Evolutionary conservation across 2,797 vertebrate genomes (phyloP), one percentile per base, ranked within the genome.

Genomic region (Hydrocynus forskahlii): DNA sequence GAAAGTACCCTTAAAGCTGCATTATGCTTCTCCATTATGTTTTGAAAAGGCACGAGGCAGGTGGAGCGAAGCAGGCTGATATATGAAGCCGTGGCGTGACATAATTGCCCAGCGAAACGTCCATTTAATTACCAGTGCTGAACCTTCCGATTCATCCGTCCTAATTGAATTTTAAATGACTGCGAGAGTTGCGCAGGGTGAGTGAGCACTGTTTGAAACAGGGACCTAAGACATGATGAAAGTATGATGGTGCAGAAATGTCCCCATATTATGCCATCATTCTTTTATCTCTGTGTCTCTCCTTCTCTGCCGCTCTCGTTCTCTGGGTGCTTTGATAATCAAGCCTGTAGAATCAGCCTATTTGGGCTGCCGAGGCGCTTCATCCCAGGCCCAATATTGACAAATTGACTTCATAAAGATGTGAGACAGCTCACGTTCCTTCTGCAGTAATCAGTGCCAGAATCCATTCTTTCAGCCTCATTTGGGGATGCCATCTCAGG

Each of bases 321-420:
- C 19, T 25, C 52, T 81, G 80, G 86, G 45, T 29, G 79, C 80
- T 83, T 83, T 81, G 83, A 83, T 85, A 88, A 84, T 82, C 86
- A 82, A 83, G 64, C 64, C 81, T 29, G 67, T 78, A 73, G 83
- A 92, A 89, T 92, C 79, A 6, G 85, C 89, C 79, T 84, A 81
- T 92, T 91, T 91, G 87, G 79, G 79, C 83, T 88, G 88, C 62
- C 80, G 86, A 84, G 14, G 57, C 82, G 79, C 80, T 90, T 78
- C 69, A 81, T 89, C 85, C 79, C 6, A n/a, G 35, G 81, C 85
- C 76, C 86, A 82, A 88, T 91, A 93, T 92, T 93, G 91, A 93
- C 89, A 84, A 92, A 93, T 92, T 90, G 92, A 92, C 91, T 93
- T 92, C 88, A 91, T 93, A 89, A 94, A 92, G 89, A 89, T 89